A percentile compares a stretch with the other conserved stretches of the same genome.
These are phyloP conservation scores for Centrocercus urophasianus DNA, from an alignment of 2,113 vertebrate genomes.

Conservation along the genomic window DNA sequence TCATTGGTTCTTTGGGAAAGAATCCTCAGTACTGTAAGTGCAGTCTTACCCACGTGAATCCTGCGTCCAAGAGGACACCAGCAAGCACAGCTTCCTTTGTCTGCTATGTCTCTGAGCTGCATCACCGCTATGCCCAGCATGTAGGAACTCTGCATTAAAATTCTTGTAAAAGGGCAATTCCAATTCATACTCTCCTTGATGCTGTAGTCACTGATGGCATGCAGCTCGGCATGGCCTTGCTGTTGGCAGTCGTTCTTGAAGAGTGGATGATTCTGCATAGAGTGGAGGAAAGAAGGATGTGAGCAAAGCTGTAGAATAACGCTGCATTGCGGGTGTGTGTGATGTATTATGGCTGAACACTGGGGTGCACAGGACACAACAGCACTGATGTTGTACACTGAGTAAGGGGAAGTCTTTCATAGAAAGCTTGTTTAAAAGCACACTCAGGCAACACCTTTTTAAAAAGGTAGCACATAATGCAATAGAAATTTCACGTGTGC, in stretches of 20 bases:
- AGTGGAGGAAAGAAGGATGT: neutral
- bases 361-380: neutral
- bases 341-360: neutral
- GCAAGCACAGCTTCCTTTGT: no score
- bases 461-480: neutral
- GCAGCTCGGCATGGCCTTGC: rapidly evolving
- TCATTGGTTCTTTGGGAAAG: no score
- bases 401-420: neutral
- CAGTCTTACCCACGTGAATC: no score
- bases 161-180: neutral
- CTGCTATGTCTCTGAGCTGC: no score
- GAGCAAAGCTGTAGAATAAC: neutral
- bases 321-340: rapidly evolving
- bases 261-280: neutral
- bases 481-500: rapidly evolving
- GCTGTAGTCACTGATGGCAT: neutral
- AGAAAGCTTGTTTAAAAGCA: neutral
- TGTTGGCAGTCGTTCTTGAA: neutral
- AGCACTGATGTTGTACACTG: neutral
- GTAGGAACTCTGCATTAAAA: neutral
- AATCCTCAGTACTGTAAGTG: no score
- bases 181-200: neutral
- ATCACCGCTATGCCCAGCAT: no score
- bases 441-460: neutral
- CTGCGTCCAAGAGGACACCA: no score